Base-by-base conservation (phyloP, 2,797 vertebrate species). In the Tangara arthus region DNA sequence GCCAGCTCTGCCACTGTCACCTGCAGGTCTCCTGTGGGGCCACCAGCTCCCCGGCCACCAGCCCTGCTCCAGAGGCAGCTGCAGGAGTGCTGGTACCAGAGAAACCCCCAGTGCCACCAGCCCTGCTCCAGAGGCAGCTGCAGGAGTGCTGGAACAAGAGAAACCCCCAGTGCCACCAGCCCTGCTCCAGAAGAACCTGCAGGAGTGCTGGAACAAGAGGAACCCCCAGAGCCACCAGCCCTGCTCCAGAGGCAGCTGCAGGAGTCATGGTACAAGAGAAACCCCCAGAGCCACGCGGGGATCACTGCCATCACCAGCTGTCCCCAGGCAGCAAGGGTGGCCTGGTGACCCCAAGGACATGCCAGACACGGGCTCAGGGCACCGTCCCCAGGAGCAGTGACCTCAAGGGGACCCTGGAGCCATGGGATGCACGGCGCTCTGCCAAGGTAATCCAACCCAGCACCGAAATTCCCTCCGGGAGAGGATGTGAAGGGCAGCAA, bases 401-500 rank as follows among this genome's bases (percentile, higher is more conserved):
- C 71, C 68, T 32, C 52, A 23, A 17, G 0, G 14, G 47, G 44
- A 49, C n/a, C 30, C 32, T 8, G 44, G n/a, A 44, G 85, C 55
- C 21, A n/a, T 8, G 39, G 79, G 68, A 57, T 44, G 79, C 65
- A 35, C 34, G 37, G 60, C 68, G 56, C 68, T 34, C 59, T 37
- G 23, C 69, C 56, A 61, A 50, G 44, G 27, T 52, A 70, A 78
- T 28, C 56, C 7, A 44, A 88, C 1, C 53, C 82, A 34, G 84
- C 93, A 57, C 75, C 83, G 73, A 55, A 65, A 80, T 52, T 41
- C 52, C 92, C 87, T 61, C 28, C 8, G 15, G 85, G 79, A 90
- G 63, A 70, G 35, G 66, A 96, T 92, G 91, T 0, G 0, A 93
- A 97, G 94, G 91, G 89, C 18, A 89, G 46, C 89, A 97, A 91